Base-by-base conservation (phyloP, 1,140 invertebrate genomes). In the Sycophaga agraensis region DNA sequence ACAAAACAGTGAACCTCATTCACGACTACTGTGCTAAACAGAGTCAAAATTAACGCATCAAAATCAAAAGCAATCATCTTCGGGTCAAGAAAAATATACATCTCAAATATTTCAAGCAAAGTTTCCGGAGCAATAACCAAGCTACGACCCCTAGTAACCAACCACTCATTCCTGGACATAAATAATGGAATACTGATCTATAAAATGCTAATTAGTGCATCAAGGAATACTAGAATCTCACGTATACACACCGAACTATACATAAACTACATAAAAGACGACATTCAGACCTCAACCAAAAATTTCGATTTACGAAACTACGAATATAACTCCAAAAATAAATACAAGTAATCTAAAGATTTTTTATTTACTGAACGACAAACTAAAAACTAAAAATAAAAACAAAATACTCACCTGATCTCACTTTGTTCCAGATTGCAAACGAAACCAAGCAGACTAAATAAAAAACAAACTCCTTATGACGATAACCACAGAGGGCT, bases 21-120 rank as follows among this genome's bases (percentile, higher is more conserved):
- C 11, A 53, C 8, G 2, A 39, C 1, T 53, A 35, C 34, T 53
- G 35, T 14, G 24, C 17, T 14, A 53, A 39, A 39, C 39, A 19
- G 50, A 2, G 11, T 53, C 2, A 53, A 53, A 53, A 53, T 53
- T 16, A 53, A 39, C 14, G 34, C 34, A 0, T 8, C 1, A n/a
- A 53, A 53, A 53, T 53, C 50, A 2, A 35, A 53, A 37, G 50
- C 50, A 22, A 53, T 53, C 3, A 21, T 53, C 1, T 53, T 53
- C 14, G 6, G n/a, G 1, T 11, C 12, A 39, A 53, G 39, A 39
- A 39, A 39, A 0, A 14, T 35, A 39, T 16, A 39, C 21, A 3
- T 39, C 19, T 4, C n/a, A 39, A 4, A 14, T 9, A 11, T 3
- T 6, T n/a, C n/a, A n/a, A n/a, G n/a, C n/a, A n/a, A 53, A 53